A percentile compares a stretch with the other conserved stretches of the same genome.
phyloP scores from a whole-genome alignment of 2,888 invertebrate species.

The Halictus ligatus region DNA sequence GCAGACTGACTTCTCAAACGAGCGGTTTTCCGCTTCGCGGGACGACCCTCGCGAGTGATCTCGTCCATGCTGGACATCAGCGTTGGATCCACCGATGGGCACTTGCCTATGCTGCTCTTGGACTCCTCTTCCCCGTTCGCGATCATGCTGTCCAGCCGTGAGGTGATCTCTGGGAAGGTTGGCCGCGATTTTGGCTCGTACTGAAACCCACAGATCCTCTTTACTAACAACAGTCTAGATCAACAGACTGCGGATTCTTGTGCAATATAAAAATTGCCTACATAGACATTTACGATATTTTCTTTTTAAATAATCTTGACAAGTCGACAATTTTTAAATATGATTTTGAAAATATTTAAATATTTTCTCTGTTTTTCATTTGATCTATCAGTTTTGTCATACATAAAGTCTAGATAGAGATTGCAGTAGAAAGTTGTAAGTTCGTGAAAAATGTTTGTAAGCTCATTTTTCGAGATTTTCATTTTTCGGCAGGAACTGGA shows the following conservation, averaged over 20 bases:
- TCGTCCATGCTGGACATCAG: constrained; percentile 81
- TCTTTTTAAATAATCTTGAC: too few relatives aligned
- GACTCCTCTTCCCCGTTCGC: constrained; percentile 75
- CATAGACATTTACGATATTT: too few relatives aligned
- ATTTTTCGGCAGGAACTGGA: too few relatives aligned
- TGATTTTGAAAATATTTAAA: too few relatives aligned
- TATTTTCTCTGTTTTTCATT: too few relatives aligned
- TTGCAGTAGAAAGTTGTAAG: background rate
- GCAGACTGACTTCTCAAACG: constrained; percentile 81
- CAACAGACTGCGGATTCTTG: background rate
- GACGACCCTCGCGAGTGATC: constrained; percentile 77
- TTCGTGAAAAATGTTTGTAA: background rate
- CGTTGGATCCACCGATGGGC: constrained; percentile 77
- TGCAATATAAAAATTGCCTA: background rate
- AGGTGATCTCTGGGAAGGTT: constrained; percentile 92
- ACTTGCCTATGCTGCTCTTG: constrained; percentile 73
- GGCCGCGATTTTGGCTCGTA: constrained; percentile 96
- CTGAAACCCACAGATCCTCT: constrained; percentile 84
- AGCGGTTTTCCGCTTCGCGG: constrained; percentile 70
- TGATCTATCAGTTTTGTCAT: too few relatives aligned
- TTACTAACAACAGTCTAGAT: background rate
- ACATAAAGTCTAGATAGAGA: too few relatives aligned
- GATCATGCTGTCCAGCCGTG: constrained; percentile 86
- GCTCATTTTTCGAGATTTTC: background rate
- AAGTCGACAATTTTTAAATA: too few relatives aligned